A percentile compares a stretch with the other conserved stretches of the same genome.
phyloP scores from a whole-genome alignment of 2,113 vertebrate genomes.

The Poicephalus meyeri region DNA sequence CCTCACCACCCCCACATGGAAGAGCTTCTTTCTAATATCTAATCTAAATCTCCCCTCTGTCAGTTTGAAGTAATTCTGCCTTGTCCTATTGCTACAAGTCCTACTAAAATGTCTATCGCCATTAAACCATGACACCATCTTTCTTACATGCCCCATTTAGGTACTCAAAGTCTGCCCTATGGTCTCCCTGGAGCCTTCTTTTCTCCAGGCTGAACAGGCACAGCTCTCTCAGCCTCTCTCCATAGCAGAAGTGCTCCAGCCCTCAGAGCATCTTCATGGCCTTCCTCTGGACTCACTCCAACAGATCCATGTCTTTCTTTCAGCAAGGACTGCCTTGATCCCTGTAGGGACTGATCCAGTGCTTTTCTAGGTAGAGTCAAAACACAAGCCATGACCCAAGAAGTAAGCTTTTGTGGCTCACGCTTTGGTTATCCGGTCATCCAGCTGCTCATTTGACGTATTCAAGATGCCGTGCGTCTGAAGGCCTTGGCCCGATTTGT shows the following conservation, averaged over 20 bases:
- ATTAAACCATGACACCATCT: background rate
- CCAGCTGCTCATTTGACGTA: constrained; percentile 9
- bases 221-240: background rate
- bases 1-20: background rate
- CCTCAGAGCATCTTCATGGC: background rate
- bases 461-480: constrained; percentile 68
- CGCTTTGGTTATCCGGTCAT: constrained; percentile 13
- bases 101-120: background rate
- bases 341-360: background rate
- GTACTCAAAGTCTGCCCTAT: background rate
- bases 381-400: background rate
- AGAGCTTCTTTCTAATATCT: background rate
- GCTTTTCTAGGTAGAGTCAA: background rate
- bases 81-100: background rate
- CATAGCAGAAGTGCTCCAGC: background rate
- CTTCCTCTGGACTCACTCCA: background rate
- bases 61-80: background rate
- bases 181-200: background rate
- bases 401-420: background rate
- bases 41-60: background rate
- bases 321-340: background rate
- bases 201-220: background rate
- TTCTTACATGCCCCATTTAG: background rate
- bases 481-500: constrained; percentile 48
- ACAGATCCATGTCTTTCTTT: background rate